Evolutionary conservation across 2,113 vertebrate genomes (phyloP).

Genomic region (Microcebus murinus): DNA sequence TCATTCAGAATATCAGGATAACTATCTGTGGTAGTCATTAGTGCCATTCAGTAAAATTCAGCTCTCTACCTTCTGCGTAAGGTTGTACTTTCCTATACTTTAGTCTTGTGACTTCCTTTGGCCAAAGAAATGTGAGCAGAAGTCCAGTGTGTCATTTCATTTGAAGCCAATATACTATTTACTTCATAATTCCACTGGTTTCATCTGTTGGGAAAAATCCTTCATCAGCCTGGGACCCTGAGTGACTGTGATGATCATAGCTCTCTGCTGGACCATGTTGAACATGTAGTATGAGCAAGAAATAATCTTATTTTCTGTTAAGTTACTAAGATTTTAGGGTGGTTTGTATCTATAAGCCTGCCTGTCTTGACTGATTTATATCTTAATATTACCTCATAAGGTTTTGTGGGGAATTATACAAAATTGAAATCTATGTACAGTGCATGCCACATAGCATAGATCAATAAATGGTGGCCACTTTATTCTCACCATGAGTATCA

Average conservation of each 20-base stretch:
- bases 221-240: background rate
- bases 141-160: constrained; percentile 14
- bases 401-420: background rate
- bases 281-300: background rate
- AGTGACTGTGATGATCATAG: background rate
- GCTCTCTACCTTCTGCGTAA: background rate
- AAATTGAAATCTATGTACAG: constrained; percentile 2
- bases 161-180: background rate
- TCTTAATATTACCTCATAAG: background rate
- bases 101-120: constrained; percentile 7
- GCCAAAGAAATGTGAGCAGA: constrained; percentile 4
- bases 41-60: background rate
- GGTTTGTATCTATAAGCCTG: background rate
- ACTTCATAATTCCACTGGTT: background rate
- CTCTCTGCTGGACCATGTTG: background rate
- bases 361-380: background rate
- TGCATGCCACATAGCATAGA: background rate
- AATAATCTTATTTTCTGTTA: constrained; percentile 17
- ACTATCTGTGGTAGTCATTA: background rate
- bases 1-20: constrained; percentile 3
- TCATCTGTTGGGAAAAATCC: background rate
- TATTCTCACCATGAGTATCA: background rate
- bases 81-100: background rate
- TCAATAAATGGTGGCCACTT: background rate
- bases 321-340: constrained; percentile 12